Evolutionary conservation across 2,113 vertebrate species (phyloP).

Genomic region (Poicephalus gulielmi): DNA sequence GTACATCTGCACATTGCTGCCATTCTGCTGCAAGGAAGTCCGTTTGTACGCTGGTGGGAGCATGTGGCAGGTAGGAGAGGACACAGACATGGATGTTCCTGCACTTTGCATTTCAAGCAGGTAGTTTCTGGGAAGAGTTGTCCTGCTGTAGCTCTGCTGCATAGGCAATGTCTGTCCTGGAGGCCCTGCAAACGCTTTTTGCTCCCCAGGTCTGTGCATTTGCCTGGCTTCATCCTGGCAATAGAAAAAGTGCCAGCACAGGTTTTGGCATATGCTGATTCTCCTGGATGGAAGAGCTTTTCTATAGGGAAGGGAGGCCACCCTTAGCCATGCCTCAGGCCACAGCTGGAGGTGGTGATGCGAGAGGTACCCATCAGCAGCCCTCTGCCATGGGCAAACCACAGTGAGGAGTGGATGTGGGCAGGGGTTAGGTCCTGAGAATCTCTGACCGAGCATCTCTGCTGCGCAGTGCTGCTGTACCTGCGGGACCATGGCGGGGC

Average conservation of each 20-base stretch:
- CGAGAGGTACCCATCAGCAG: neutral
- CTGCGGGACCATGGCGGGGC: rapidly evolving
- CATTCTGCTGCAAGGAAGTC: neutral
- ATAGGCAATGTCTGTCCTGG: rapidly evolving
- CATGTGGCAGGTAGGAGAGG: neutral
- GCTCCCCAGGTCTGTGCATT: neutral
- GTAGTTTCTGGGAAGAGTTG: neutral
- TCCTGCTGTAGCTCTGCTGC: neutral
- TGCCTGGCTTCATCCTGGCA: neutral
- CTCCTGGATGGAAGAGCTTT: neutral
- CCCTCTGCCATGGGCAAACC: neutral
- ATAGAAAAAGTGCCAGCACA: neutral
- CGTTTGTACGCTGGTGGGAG: neutral
- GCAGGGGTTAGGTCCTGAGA: neutral
- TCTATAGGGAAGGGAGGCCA: neutral
- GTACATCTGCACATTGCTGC: neutral
- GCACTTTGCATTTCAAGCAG: neutral
- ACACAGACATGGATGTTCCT: neutral
- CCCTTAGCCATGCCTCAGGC: neutral
- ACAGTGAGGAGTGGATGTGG: rapidly evolving
- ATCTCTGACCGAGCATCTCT: rapidly evolving
- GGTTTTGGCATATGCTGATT: neutral
- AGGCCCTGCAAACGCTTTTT: neutral
- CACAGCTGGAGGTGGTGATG: neutral
- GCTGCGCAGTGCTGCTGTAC: neutral